phyloP scores from a whole-genome alignment of 1,140 invertebrate species.

The Nasonia vitripennis region DNA sequence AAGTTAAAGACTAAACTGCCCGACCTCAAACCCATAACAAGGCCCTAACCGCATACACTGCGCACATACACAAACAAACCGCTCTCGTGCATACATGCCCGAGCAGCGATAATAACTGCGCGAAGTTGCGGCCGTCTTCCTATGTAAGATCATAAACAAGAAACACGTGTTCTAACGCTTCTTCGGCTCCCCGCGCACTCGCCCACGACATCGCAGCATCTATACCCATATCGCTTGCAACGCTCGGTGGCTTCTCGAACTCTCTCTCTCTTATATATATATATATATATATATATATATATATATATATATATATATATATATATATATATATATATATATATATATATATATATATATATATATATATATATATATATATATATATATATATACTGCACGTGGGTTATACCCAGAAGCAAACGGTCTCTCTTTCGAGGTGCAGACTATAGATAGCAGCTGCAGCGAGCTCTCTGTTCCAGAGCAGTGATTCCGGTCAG shows the following conservation, averaged over 20 bases:
- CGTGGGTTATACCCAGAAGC: neutral
- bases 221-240: neutral
- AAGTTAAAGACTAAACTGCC: neutral
- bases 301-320: no score
- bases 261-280: no score
- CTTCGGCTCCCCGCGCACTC: neutral
- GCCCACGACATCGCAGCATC: neutral
- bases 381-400: neutral
- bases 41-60: neutral
- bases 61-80: neutral
- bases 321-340: neutral
- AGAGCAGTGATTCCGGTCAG: constrained; percentile 74
- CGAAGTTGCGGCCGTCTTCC: neutral
- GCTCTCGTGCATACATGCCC: neutral
- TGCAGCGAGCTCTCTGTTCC: constrained; percentile 64
- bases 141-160: neutral
- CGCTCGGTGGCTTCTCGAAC: no score
- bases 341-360: neutral
- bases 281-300: neutral
- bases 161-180: constrained; percentile 17
- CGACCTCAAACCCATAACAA: neutral
- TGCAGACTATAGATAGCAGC: neutral
- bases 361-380: neutral
- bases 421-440: neutral
- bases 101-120: constrained; percentile 37